phyloP scores from a whole-genome alignment of 2,888 invertebrate species.

The Beris morrisii region DNA sequence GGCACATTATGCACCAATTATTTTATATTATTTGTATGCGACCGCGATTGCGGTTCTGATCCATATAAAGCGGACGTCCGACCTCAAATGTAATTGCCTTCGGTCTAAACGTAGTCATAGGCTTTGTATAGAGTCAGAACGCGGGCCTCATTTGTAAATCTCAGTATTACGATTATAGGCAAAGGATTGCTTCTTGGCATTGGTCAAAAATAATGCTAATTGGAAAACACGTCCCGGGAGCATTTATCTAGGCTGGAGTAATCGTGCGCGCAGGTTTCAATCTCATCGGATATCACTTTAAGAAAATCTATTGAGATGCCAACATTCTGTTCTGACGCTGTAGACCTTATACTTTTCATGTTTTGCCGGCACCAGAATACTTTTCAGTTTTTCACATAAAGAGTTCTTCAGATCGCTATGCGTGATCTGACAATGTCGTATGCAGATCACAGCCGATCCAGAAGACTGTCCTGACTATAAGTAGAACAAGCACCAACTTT shows the following conservation, averaged over 20 bases:
- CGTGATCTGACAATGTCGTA: slow-evolving; percentile 32
- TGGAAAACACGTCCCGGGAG: slow-evolving; percentile 32
- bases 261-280: slow-evolving; percentile 13
- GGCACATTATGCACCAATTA: slow-evolving; percentile 25
- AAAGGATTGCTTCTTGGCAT: slow-evolving; percentile 12
- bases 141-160: slow-evolving; percentile 28
- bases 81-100: slow-evolving; percentile 29
- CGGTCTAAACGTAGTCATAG: slow-evolving; percentile 1
- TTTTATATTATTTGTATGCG: slow-evolving; percentile 26
- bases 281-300: slow-evolving; percentile 19
- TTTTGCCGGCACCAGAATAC: slow-evolving; percentile 21
- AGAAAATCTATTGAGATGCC: slow-evolving; percentile 31
- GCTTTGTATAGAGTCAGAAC: too few species aligned
- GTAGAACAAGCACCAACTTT: too few species aligned
- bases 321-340: slow-evolving; percentile 23
- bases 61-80: slow-evolving; percentile 32
- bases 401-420: slow-evolving; percentile 20
- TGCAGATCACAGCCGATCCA: slow-evolving; percentile 25
- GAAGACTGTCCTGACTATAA: slow-evolving; percentile 10
- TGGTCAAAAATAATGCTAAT: slow-evolving; percentile 29
- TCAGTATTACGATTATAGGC: slow-evolving; percentile 7
- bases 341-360: slow-evolving; percentile 18
- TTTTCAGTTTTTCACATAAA: slow-evolving; percentile 6
- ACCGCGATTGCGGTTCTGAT: slow-evolving; percentile 15
- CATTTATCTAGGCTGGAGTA: background rate